These are phyloP conservation scores for Xiphorhynchus erythropygius DNA, from an alignment of 2,797 vertebrate species.

Conservation along the genomic window DNA sequence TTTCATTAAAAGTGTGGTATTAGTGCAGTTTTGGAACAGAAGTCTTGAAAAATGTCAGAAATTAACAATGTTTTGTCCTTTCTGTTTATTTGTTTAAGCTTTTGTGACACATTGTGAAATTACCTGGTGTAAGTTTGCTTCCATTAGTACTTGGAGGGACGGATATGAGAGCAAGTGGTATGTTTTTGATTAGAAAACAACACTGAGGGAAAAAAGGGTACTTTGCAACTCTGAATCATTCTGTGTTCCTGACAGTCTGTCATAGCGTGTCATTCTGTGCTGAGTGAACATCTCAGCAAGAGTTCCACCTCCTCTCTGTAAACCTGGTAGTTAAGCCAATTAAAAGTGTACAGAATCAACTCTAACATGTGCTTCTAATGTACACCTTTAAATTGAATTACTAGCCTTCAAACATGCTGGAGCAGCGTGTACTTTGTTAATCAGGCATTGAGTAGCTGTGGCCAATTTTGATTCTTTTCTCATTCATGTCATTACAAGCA, in stretches of 20 bases:
- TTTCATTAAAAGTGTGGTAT: background rate
- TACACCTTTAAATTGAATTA: conserved; percentile 19
- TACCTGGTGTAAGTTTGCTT: background rate
- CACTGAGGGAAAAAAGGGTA: background rate
- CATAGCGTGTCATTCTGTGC: background rate
- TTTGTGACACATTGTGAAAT: background rate
- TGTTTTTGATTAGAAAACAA: background rate
- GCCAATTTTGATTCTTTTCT: background rate
- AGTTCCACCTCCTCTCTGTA: background rate
- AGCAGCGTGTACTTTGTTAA: conserved; percentile 26
- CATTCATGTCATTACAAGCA: background rate
- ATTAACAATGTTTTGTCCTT: background rate
- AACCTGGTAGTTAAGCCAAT: conserved; percentile 33
- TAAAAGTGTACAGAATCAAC: background rate
- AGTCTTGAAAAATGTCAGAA: background rate
- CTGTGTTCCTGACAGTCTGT: background rate
- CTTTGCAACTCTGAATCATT: background rate
- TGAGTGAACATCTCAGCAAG: conserved; percentile 27
- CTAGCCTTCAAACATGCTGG: background rate
- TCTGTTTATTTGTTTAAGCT: background rate
- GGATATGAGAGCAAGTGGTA: background rate
- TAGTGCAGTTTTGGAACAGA: background rate
- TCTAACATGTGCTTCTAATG: background rate
- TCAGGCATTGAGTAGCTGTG: background rate
- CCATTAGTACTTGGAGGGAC: background rate